Base-by-base conservation (phyloP, 2,888 invertebrate species). In the Meiosimyza decipiens region DNA sequence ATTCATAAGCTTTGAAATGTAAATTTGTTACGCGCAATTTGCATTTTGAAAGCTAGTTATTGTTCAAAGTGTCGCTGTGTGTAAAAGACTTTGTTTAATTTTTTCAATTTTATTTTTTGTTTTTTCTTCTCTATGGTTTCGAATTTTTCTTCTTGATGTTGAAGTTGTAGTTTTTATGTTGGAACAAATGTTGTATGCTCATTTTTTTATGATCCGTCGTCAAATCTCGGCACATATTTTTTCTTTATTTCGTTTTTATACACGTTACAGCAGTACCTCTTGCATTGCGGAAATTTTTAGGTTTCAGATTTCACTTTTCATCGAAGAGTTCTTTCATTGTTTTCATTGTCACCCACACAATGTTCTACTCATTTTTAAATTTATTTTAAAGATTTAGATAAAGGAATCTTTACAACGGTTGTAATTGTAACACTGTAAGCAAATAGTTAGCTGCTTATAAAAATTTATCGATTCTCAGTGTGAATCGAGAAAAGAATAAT, bases 21-120 rank as follows among this genome's bases (percentile, higher is more conserved):
- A 73, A 72, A 75, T 75, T 75, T 72, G 75, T 63, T 68, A 71
- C 69, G 72, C 65, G 62, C 64, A 75, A 75, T 75, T 75, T 75
- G 72, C 75, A 75, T 75, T 75, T 75, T 74, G 54, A 73, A 74
- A 49, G 72, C 73, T 72, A 70, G 65, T 74, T 66, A 74, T 70
- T 73, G 71, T 68, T 64, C 50, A 70, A 67, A 72, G 54, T 74
- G 73, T 70, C 73, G 73, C 63, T 52, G 18, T 16, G 59, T 51
- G 40, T 59, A 60, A 51, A 40, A 60, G 62, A 52, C 47, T 50
- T 47, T 57, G 49, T 7, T 64, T 40, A 9, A 40, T 40, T 57
- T 67, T 18, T 55, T 55, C 28, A 28, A 28, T 28, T 28, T 28
- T 28, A 3, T 28, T 28, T 28, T 28, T 28, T 4, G 0, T 28